These are phyloP conservation scores for Lonchura striata DNA, from an alignment of 2,113 vertebrate species.

Conservation along the genomic window DNA sequence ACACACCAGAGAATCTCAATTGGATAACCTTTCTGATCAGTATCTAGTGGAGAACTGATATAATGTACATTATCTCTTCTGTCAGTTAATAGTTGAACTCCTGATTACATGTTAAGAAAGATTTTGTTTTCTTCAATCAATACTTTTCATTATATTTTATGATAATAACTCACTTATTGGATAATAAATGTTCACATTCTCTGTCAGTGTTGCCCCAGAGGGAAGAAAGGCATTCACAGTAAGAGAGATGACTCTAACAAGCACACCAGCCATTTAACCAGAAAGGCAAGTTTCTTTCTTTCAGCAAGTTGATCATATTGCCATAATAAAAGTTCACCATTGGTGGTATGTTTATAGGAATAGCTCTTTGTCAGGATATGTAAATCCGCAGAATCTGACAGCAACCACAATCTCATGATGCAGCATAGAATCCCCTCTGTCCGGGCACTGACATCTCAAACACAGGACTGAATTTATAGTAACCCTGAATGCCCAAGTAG, in stretches of 20 bases:
- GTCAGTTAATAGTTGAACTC: neutral
- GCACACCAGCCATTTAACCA: neutral
- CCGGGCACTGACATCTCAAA: neutral
- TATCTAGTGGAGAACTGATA: neutral
- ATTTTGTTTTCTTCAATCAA: neutral
- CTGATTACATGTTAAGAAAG: neutral
- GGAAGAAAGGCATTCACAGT: neutral
- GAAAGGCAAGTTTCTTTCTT: neutral
- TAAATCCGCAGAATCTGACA: neutral
- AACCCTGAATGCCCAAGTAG: neutral
- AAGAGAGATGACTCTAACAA: neutral
- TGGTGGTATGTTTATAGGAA: neutral
- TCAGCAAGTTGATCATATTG: neutral
- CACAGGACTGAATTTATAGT: neutral
- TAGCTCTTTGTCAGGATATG: neutral
- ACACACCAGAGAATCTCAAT: neutral
- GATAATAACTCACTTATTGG: neutral
- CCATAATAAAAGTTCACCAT: neutral
- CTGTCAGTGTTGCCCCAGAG: neutral
- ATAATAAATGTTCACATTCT: neutral
- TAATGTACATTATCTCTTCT: neutral
- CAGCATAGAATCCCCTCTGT: neutral
- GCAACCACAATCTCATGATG: rapidly evolving
- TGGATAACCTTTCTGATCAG: neutral
- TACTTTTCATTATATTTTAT: neutral